Evolutionary conservation across 2,888 invertebrate species (phyloP).

Genomic region (Limnephilus rhombicus): DNA sequence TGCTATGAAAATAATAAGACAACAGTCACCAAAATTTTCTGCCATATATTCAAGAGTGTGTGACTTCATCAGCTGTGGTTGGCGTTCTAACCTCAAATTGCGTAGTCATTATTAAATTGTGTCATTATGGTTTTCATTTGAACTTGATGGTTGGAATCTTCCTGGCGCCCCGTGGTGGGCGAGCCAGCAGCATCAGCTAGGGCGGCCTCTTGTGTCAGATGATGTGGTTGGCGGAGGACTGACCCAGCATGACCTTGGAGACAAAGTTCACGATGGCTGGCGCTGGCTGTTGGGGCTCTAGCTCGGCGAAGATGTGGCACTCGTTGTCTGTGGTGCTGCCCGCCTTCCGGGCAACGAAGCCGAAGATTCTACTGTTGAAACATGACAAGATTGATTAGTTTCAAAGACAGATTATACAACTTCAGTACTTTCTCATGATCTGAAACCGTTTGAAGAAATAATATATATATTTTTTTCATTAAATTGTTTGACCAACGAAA

Average conservation of each 20-base stretch:
- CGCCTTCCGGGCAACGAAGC: conserved; percentile 95
- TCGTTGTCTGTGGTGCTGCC: conserved; percentile 93
- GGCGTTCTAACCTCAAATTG: background rate
- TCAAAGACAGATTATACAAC: background rate
- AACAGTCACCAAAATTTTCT: no score
- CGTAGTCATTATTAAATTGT: background rate
- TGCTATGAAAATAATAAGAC: background rate
- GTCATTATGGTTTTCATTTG: conserved; percentile 24
- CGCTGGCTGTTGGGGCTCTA: conserved; percentile 96
- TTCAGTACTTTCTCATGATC: background rate
- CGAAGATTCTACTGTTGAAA: conserved; percentile 89
- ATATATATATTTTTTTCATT: no score
- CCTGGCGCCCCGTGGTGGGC: conserved; percentile 27
- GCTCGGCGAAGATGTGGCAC: conserved; percentile 97
- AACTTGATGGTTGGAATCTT: conserved; percentile 46
- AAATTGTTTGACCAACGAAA: background rate
- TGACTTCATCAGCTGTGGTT: background rate
- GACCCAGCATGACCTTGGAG: conserved; percentile 83
- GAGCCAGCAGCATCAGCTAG: conserved; percentile 43
- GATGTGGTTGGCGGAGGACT: conserved; percentile 70
- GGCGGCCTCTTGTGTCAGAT: conserved; percentile 70
- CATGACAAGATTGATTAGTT: background rate
- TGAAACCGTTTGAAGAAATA: background rate
- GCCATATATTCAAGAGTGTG: no score
- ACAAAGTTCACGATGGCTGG: conserved; percentile 95